These are phyloP conservation scores for Camponotus floridanus DNA, from an alignment of 1,140 invertebrate species.

Conservation along the genomic window DNA sequence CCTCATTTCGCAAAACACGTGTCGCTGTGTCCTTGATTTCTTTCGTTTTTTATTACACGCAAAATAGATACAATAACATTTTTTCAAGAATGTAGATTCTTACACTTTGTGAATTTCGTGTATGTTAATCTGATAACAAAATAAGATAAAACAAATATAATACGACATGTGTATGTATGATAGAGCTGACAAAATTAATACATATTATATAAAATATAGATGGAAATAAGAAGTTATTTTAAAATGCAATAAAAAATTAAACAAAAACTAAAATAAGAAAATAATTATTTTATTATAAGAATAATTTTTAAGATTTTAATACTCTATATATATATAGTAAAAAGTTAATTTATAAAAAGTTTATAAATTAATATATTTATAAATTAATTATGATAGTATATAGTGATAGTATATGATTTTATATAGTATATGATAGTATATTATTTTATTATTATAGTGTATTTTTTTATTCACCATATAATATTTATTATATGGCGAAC, in stretches of 20 bases:
- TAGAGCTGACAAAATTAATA: background rate
- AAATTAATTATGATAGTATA: no score
- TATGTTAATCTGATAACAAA: constrained; percentile 6
- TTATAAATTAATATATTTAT: no score
- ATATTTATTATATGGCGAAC: no score
- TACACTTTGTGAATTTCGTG: background rate
- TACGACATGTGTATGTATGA: background rate
- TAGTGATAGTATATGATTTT: no score
- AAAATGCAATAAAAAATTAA: background rate
- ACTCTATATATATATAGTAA: no score
- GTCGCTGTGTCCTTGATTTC: background rate
- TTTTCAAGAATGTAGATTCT: constrained; percentile 1
- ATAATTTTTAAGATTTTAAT: no score
- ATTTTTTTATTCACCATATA: no score
- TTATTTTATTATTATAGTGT: no score
- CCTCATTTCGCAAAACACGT: constrained; percentile 12
- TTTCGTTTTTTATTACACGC: background rate
- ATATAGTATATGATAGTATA: no score
- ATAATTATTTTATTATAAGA: background rate
- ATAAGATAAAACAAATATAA: constrained; percentile 25
- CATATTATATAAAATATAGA: background rate
- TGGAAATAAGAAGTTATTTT: background rate
- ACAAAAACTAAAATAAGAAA: constrained; percentile 1
- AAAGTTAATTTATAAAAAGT: no score
- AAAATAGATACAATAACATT: background rate